Conservation (phyloP, 2,797 vertebrate genomes). For the Xenopus petersii region DNA sequence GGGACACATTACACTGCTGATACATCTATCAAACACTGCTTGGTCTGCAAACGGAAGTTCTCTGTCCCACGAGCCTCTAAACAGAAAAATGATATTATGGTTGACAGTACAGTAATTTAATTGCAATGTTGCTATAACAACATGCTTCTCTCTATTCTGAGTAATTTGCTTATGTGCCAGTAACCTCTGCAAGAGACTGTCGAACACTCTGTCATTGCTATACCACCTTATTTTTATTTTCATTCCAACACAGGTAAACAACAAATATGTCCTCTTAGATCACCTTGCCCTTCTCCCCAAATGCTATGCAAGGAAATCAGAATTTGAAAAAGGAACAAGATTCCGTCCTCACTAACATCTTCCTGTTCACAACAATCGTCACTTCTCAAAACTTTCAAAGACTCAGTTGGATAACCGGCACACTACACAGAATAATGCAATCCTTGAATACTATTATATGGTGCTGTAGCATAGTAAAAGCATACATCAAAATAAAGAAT, state of each 20-base stretch:
- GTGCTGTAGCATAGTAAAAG: too few relatives aligned
- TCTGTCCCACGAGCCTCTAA: constrained; percentile 77
- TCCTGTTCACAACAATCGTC: background rate
- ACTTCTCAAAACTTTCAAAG: background rate
- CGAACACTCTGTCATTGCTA: constrained; percentile 37
- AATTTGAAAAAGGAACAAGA: background rate
- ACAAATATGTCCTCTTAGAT: background rate
- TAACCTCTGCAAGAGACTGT: constrained; percentile 65
- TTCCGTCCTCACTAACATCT: background rate
- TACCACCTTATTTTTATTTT: constrained; percentile 26
- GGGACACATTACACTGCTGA: background rate
- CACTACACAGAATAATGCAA: too few relatives aligned
- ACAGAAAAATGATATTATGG: constrained; percentile 91
- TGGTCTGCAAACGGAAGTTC: constrained; percentile 68
- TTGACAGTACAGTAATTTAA: constrained; percentile 97
- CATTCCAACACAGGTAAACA: constrained; percentile 45
- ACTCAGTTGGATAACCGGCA: background rate
- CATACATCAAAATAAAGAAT: too few relatives aligned
- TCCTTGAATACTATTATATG: too few relatives aligned
- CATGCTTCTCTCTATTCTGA: constrained; percentile 87
- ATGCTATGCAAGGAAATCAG: background rate
- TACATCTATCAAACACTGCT: constrained; percentile 57
- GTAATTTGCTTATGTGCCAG: constrained; percentile 82
- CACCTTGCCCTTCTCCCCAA: too few relatives aligned
- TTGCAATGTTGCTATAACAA: constrained; percentile 97